Base-by-base conservation (phyloP, 2,113 vertebrate species). In the Recurvirostra avosetta region DNA sequence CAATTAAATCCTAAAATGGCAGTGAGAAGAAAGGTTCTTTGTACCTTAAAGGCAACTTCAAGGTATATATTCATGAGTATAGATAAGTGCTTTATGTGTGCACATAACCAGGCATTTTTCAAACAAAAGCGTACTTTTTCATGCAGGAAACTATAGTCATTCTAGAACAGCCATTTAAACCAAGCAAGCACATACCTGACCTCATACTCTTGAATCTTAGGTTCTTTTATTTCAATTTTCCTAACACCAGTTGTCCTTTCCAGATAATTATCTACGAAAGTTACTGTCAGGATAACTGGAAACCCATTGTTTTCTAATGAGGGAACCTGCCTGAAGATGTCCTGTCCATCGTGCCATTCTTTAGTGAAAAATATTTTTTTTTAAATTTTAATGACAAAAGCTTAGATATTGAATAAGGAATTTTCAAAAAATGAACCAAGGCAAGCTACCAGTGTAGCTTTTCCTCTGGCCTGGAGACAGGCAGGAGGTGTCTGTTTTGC, bases 211-310 rank as follows among this genome's bases (percentile, higher is more conserved):
- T 88, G 43, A 71, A 61, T 58, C 53, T 90, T 50, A 53, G 8
- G 32, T 80, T 32, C 78, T 89, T 91, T 91, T 47, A 94, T 93
- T 88, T 88, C 71, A 88, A 38, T 81, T 93, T 94, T 80, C 32
- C 61, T 85, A 85, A 91, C 53, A 79, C 38, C 50, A 86, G 36
- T 1, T 5, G n/a, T 88, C 29, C 29, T 86, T 94, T 95, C 50
- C 36, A 79, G 66, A 66, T 82, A 90, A 88, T 94, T 81, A 79
- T 80, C 82, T 82, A 20, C 79, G 81, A 70, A 92, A 79, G 41
- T 86, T 93, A 49, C 53, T 58, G 21, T 49, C 58, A 91, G 53
- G 56, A 52, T 75, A 82, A 87, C 27, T 75, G 49, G 40, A 90
- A 90, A 74, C 7, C 72, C 49, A 27, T 71, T 93, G 77, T 91